These are phyloP conservation scores for Tragelaphus eurycerus DNA, from an alignment of 2,797 vertebrate genomes.

Conservation along the genomic window DNA sequence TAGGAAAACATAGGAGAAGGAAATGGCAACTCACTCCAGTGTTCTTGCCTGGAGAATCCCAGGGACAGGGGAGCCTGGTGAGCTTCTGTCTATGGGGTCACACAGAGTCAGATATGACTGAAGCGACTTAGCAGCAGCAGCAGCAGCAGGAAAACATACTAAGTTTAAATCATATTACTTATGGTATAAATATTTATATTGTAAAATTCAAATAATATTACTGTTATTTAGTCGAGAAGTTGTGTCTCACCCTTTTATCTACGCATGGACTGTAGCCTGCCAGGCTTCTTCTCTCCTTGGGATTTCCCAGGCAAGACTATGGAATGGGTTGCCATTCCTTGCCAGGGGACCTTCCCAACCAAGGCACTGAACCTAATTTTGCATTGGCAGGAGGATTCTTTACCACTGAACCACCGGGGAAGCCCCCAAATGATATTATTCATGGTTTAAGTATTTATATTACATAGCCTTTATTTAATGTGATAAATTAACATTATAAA, in stretches of 20 bases:
- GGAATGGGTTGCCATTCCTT: not conserved
- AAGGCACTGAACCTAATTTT: not conserved
- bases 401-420: not conserved
- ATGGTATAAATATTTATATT: not conserved
- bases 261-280: fast-evolving
- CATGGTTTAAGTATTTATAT: not conserved
- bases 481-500: not conserved
- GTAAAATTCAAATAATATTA: not conserved
- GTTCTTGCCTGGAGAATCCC: too few relatives aligned
- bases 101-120: too few relatives aligned
- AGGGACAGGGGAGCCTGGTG: too few relatives aligned
- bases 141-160: not conserved
- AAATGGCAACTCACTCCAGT: too few relatives aligned
- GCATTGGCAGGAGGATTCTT: not conserved
- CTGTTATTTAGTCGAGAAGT: not conserved
- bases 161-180: not conserved
- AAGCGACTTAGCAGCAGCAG: too few relatives aligned
- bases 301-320: not conserved
- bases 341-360: not conserved
- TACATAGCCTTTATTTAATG: not conserved
- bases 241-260: not conserved
- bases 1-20: not conserved
- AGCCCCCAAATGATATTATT: not conserved
- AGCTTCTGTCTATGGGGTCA: too few relatives aligned
- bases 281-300: not conserved